Percentiles rank a stretch among this genome's conserved stretches.
phyloP scores from a whole-genome alignment of 2,888 invertebrate species.

The Callinectes sapidus region DNA sequence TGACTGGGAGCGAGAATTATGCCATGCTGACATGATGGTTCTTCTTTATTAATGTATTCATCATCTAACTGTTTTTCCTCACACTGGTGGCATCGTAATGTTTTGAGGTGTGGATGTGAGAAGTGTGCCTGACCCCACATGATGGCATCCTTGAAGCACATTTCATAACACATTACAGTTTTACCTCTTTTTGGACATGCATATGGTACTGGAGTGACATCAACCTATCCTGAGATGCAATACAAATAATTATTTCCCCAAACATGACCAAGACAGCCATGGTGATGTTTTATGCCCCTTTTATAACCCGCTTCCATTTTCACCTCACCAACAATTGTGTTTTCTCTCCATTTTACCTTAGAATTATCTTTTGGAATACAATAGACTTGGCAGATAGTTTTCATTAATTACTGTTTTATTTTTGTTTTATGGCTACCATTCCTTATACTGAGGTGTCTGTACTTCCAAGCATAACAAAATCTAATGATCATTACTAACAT shows the following conservation, averaged over 20 bases:
- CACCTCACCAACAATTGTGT: background rate
- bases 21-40: background rate
- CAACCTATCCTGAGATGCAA: background rate
- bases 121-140: conserved; percentile 16
- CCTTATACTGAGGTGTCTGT: no score
- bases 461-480: background rate
- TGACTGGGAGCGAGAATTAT: background rate
- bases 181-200: background rate
- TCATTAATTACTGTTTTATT: no score
- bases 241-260: background rate
- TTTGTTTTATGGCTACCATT: no score
- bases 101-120: conserved; percentile 12
- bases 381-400: background rate
- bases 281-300: background rate
- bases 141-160: conserved; percentile 13
- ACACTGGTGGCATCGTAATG: background rate
- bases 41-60: conserved; percentile 20
- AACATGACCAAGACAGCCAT: background rate
- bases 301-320: background rate
- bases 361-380: background rate
- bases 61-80: background rate
- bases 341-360: background rate
- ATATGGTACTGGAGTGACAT: background rate
- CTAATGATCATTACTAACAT: background rate
- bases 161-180: background rate